phyloP scores from a whole-genome alignment of 2,797 vertebrate species.

The Anisognathus igniventris region DNA sequence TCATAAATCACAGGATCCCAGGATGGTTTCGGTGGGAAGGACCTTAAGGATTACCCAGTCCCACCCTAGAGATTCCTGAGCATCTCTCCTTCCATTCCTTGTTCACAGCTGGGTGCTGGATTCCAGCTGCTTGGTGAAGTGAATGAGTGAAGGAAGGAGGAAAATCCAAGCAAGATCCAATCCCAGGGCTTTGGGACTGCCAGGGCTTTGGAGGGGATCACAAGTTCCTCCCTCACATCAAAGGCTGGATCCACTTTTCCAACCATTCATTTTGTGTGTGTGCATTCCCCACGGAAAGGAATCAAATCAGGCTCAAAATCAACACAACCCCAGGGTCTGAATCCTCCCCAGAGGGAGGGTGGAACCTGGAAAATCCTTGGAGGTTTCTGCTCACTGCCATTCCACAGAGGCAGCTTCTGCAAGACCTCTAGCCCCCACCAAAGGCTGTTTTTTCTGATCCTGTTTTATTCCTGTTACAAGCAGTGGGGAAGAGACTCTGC shows the following conservation, averaged over 20 bases:
- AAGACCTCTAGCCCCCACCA: background rate
- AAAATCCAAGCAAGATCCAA: background rate
- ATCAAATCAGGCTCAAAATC: background rate
- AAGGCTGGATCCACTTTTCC: background rate
- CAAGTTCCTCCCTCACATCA: background rate
- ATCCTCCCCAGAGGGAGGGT: background rate
- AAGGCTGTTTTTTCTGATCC: background rate
- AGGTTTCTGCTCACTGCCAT: background rate
- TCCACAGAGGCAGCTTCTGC: background rate
- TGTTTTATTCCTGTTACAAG: background rate
- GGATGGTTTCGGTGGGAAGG: background rate
- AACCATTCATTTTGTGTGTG: fast-evolving
- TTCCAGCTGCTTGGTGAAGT: background rate
- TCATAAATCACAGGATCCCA: background rate
- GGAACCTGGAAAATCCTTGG: background rate
- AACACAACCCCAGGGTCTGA: background rate
- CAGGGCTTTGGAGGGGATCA: background rate
- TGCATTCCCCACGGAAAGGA: background rate
- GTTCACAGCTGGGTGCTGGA: background rate
- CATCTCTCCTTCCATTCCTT: background rate
- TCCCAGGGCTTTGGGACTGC: background rate
- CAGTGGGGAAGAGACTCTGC: background rate
- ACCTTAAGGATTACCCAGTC: background rate
- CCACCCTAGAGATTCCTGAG: background rate
- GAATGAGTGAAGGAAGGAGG: background rate